phyloP scores from a whole-genome alignment of 1,140 invertebrate species.

The Drosophila watanabei region DNA sequence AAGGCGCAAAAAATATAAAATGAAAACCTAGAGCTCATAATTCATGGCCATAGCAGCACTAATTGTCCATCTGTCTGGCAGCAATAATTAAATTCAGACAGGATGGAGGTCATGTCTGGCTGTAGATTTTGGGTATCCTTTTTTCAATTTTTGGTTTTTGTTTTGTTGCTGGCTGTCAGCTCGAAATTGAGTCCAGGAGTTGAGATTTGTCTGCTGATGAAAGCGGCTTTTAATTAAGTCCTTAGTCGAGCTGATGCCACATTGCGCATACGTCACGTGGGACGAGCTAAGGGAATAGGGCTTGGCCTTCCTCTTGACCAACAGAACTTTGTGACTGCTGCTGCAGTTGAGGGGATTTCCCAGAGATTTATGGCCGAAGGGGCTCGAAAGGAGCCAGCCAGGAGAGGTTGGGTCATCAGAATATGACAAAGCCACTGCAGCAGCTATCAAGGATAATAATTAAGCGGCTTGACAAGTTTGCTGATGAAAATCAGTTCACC shows the following conservation, averaged over 20 bases:
- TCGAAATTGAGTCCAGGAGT: constrained; percentile 23
- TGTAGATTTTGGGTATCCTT: constrained; percentile 6
- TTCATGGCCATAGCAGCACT: constrained; percentile 48
- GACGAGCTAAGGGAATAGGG: background rate
- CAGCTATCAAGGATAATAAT: constrained; percentile 13
- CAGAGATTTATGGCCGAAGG: constrained; percentile 42
- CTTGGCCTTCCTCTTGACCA: constrained; percentile 18
- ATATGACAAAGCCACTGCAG: constrained; percentile 22
- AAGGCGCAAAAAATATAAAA: constrained; percentile 22
- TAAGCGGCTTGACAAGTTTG: constrained; percentile 8
- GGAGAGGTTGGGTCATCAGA: constrained; percentile 11
- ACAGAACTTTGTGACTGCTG: constrained; percentile 25
- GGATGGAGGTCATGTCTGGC: constrained; percentile 10
- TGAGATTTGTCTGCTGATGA: constrained; percentile 38
- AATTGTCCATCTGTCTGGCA: constrained; percentile 53
- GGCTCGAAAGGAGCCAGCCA: background rate
- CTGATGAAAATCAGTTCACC: background rate
- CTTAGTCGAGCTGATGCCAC: constrained; percentile 21
- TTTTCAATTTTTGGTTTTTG: constrained; percentile 13
- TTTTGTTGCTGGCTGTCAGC: constrained; percentile 10
- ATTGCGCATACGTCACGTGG: constrained; percentile 56
- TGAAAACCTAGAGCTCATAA: constrained; percentile 38
- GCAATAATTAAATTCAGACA: constrained; percentile 46
- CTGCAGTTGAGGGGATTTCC: constrained; percentile 44
- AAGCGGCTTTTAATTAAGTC: constrained; percentile 59